Percentiles rank a stretch among this genome's conserved stretches.
These are phyloP conservation scores for Odontomyia ornata DNA, from an alignment of 2,888 invertebrate species.

Conservation along the genomic window DNA sequence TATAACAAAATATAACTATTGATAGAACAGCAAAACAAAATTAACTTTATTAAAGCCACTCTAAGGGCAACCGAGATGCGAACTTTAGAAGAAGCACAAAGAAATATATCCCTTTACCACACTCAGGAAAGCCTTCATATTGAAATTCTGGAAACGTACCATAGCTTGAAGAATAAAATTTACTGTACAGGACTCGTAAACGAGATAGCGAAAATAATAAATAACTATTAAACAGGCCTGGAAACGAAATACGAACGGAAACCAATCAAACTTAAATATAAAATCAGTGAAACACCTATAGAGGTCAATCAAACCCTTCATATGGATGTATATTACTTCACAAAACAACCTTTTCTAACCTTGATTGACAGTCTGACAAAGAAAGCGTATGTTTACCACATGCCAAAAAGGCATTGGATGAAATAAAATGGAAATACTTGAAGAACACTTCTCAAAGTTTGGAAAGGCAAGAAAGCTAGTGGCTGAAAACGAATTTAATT, in stretches of 20 bases:
- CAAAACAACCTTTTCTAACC: conserved; percentile 46
- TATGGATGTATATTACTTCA: conserved; percentile 47
- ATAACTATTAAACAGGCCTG: conserved; percentile 42
- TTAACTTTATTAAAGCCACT: conserved; percentile 44
- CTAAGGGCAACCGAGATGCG: not conserved
- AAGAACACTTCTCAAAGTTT: conserved; percentile 47
- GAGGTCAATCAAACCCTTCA: conserved; percentile 45
- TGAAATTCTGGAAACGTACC: conserved; percentile 42
- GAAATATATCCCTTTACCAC: conserved; percentile 44
- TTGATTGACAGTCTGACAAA: conserved; percentile 48
- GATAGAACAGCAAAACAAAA: conserved; percentile 35
- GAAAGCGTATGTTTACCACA: conserved; percentile 46
- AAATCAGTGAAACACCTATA: conserved; percentile 44
- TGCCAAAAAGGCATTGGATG: conserved; percentile 49
- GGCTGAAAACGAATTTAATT: conserved; percentile 47
- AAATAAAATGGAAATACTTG: conserved; percentile 44
- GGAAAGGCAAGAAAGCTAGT: conserved; percentile 47
- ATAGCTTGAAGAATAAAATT: conserved; percentile 43
- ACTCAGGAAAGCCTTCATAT: conserved; percentile 41
- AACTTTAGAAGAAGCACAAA: conserved; percentile 45
- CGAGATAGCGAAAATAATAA: conserved; percentile 49
- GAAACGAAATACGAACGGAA: conserved; percentile 47
- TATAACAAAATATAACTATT: conserved; percentile 42
- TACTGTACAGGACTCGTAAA: conserved; percentile 22
- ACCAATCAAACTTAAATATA: conserved; percentile 43